Conservation (phyloP, 2,888 invertebrate species). For the Eledona agricola region DNA sequence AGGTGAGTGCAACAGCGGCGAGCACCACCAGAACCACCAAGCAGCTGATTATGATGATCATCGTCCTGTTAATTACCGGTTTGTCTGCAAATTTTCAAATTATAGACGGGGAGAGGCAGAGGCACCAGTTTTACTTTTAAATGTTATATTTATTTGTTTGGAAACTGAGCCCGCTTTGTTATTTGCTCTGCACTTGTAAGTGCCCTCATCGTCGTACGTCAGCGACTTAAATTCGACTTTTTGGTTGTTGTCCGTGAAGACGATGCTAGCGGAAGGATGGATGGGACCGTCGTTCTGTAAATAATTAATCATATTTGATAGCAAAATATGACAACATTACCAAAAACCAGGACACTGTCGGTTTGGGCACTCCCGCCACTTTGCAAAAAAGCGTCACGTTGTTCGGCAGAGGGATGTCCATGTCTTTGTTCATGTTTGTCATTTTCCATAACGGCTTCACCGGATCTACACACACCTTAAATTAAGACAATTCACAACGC, state of each 20-base stretch:
- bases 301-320: slow-evolving; percentile 5
- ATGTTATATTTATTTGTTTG: slow-evolving; percentile 59
- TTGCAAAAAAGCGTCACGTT: slow-evolving; percentile 64
- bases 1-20: slow-evolving; percentile 36
- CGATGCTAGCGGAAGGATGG: background rate
- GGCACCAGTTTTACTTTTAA: slow-evolving; percentile 67
- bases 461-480: slow-evolving; percentile 65
- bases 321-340: slow-evolving; percentile 60
- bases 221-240: slow-evolving; percentile 5
- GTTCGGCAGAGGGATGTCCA: slow-evolving; percentile 55
- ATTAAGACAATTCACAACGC: too few species aligned
- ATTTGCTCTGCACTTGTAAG: slow-evolving; percentile 66
- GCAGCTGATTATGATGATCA: slow-evolving; percentile 1
- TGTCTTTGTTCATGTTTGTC: slow-evolving; percentile 64
- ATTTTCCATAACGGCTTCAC: too few species aligned
- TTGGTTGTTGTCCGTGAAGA: background rate
- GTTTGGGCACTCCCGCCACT: slow-evolving; percentile 70
- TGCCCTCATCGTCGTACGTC: slow-evolving; percentile 68
- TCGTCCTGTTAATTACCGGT: slow-evolving; percentile 2
- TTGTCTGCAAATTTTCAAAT: slow-evolving; percentile 18
- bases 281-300: slow-evolving; percentile 9
- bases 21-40: slow-evolving; percentile 1
- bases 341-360: slow-evolving; percentile 75
- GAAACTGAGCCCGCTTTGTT: slow-evolving; percentile 65
- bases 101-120: slow-evolving; percentile 27